Percentiles rank a stretch among this genome's conserved stretches.
Conservation (phyloP, 1,140 invertebrate species). For the Diabrotica undecimpunctata region DNA sequence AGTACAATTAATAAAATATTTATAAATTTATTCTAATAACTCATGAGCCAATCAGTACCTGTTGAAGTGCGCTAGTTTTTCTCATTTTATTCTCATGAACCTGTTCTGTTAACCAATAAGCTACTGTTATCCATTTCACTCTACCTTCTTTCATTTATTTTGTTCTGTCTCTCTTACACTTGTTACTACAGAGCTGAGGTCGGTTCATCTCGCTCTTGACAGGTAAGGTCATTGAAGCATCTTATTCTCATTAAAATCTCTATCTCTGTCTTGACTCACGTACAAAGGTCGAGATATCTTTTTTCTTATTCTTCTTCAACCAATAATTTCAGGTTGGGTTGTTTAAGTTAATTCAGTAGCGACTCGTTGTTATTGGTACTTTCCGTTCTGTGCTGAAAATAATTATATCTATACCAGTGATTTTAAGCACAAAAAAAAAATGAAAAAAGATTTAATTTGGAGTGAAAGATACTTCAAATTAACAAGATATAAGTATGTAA, state of each 20-base stretch:
- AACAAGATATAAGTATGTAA: too few species aligned
- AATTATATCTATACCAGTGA: too few species aligned
- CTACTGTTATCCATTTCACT: slow-evolving; percentile 19
- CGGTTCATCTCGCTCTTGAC: slow-evolving; percentile 17
- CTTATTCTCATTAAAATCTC: slow-evolving; percentile 15
- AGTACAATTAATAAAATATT: too few species aligned
- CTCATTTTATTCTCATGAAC: slow-evolving; percentile 20
- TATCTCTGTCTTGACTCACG: slow-evolving; percentile 13
- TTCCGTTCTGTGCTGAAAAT: too few species aligned
- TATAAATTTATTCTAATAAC: too few species aligned
- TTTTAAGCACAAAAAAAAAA: too few species aligned
- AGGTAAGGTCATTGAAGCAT: slow-evolving; percentile 17
- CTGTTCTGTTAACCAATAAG: slow-evolving; percentile 20
- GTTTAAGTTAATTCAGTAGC: slow-evolving; percentile 12
- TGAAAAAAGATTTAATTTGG: too few species aligned
- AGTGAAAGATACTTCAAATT: too few species aligned
- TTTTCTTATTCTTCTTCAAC: slow-evolving; percentile 14
- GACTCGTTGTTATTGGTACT: slow-evolving; percentile 5
- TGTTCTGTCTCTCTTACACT: slow-evolving; percentile 11
- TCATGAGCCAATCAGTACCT: slow-evolving; percentile 1
- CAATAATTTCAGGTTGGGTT: slow-evolving; percentile 19
- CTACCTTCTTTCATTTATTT: slow-evolving; percentile 8
- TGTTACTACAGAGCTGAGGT: slow-evolving; percentile 11
- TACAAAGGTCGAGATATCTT: slow-evolving; percentile 17
- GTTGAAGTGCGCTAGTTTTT: slow-evolving; percentile 14